Conservation (phyloP, 2,797 vertebrate species). For the Tachyglossus aculeatus region DNA sequence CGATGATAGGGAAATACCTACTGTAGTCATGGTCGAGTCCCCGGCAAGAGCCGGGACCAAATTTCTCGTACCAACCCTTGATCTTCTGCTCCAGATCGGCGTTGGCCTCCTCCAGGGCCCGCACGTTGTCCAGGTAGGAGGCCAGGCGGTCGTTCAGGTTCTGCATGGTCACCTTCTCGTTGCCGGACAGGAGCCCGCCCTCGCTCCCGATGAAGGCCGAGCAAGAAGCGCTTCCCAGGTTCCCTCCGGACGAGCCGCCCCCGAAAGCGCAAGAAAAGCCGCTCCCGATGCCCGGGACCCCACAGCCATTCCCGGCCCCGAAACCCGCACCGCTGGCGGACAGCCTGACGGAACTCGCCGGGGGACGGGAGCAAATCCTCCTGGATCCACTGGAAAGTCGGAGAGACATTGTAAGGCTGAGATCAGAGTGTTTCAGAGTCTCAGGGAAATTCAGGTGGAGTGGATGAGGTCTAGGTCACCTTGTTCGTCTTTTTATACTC, state of each 20-base stretch:
- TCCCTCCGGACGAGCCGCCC: constrained; percentile 20
- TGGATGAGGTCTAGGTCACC: background rate
- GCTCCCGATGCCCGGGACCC: constrained; percentile 51
- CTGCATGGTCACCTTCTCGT: constrained; percentile 93
- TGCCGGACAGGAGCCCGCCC: constrained; percentile 68
- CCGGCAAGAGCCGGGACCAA: constrained; percentile 74
- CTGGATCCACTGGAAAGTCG: constrained; percentile 52
- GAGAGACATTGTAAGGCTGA: constrained; percentile 55
- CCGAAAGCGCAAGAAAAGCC: constrained; percentile 55
- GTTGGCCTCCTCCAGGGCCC: constrained; percentile 82
- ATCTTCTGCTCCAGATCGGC: constrained; percentile 83
- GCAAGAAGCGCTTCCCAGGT: constrained; percentile 29
- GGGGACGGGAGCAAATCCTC: constrained; percentile 36
- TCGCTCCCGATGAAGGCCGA: constrained; percentile 30
- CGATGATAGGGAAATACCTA: constrained; percentile 76
- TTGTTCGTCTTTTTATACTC: constrained; percentile 59
- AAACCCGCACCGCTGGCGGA: constrained; percentile 3
- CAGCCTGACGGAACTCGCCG: constrained; percentile 38
- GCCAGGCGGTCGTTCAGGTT: constrained; percentile 91
- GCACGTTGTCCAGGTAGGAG: constrained; percentile 87
- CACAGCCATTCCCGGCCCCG: constrained; percentile 44
- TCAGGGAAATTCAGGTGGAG: background rate
- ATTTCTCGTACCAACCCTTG: constrained; percentile 81
- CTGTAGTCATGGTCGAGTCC: constrained; percentile 80
- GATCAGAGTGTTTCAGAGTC: background rate